phyloP scores from a whole-genome alignment of 2,888 invertebrate species.

The Onchidella celtica region DNA sequence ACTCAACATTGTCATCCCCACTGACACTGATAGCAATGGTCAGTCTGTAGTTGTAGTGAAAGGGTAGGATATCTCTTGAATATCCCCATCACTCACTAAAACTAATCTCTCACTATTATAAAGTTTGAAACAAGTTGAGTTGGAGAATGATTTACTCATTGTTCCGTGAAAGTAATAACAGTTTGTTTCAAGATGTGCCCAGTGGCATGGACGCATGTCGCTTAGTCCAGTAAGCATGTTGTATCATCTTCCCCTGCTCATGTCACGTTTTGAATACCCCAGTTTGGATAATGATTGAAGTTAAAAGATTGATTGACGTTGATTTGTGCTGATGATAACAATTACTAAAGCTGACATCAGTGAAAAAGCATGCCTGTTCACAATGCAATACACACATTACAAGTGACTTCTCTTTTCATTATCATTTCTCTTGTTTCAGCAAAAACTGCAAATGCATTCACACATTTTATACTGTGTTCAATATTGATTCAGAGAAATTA shows the following conservation, averaged over 20 bases:
- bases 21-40: conserved; percentile 10
- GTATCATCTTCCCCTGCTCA: conserved; percentile 44
- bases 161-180: conserved; percentile 17
- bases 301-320: conserved; percentile 12
- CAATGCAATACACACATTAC: conserved; percentile 21
- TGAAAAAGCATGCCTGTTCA: conserved; percentile 23
- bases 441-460: conserved; percentile 8
- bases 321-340: conserved; percentile 19
- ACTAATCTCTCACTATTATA: conserved; percentile 35
- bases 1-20: not conserved
- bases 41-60: conserved; percentile 6
- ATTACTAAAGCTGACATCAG: conserved; percentile 7
- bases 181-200: conserved; percentile 17
- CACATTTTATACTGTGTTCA: conserved; percentile 16
- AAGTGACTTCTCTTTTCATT: conserved; percentile 16
- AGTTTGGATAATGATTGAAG: conserved; percentile 7
- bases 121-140: too few relatives aligned
- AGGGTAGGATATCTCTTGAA: conserved; percentile 32
- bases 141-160: conserved; percentile 27
- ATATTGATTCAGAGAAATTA: conserved; percentile 5
- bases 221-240: conserved; percentile 54
- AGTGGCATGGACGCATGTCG: conserved; percentile 55
- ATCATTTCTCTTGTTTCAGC: conserved; percentile 38
- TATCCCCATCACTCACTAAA: conserved; percentile 1
- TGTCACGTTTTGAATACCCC: conserved; percentile 34